These are phyloP conservation scores for Yoshiicerus persimilis DNA, from an alignment of 1,140 invertebrate genomes.

Conservation along the genomic window DNA sequence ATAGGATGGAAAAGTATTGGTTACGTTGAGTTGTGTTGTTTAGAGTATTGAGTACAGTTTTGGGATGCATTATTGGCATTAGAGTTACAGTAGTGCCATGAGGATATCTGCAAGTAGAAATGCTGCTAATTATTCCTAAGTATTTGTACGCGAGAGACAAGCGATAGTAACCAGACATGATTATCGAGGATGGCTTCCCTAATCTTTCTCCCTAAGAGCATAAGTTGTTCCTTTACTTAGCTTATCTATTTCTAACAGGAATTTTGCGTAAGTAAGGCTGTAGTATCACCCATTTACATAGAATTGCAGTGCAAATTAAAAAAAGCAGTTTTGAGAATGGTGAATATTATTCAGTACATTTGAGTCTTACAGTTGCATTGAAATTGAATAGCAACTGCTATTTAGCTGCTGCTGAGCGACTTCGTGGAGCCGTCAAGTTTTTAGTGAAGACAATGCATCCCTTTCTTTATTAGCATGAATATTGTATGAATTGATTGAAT, in stretches of 20 bases:
- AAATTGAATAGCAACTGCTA: neutral
- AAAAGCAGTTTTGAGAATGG: neutral
- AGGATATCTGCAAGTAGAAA: neutral
- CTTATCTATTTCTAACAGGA: neutral
- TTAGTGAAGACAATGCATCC: neutral
- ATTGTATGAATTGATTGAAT: neutral
- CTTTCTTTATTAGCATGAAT: neutral
- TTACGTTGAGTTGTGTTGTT: neutral
- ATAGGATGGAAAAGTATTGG: neutral
- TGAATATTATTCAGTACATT: no score
- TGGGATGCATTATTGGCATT: neutral
- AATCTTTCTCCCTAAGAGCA: neutral
- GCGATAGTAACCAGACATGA: neutral
- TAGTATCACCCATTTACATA: neutral
- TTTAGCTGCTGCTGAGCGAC: neutral
- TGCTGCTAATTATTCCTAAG: neutral
- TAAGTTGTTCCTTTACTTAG: neutral
- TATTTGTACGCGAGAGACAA: neutral
- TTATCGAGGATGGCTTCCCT: neutral
- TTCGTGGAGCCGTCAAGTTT: neutral
- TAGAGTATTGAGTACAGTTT: neutral
- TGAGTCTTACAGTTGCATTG: neutral
- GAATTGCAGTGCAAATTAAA: conserved; percentile 2
- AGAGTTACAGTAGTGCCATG: neutral
- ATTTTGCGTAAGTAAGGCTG: neutral